Base-by-base conservation (phyloP, 2,113 vertebrate genomes). In the Sitta europaea region DNA sequence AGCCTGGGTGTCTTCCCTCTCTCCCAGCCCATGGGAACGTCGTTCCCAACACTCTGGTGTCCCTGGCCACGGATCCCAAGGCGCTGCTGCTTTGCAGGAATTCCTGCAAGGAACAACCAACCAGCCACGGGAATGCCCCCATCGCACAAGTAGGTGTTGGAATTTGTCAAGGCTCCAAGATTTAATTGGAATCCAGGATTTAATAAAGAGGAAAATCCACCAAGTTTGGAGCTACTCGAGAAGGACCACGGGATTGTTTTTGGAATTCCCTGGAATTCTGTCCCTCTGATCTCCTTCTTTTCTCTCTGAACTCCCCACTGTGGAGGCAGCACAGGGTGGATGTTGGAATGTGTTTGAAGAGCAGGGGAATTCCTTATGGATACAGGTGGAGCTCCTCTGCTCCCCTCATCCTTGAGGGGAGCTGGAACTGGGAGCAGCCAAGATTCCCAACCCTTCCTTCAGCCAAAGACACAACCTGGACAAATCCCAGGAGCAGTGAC, bases 41-140 rank as follows among this genome's bases (percentile, higher is more conserved):
- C n/a, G 3, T 22, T 28, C 65, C 43, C 0, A 42, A 28, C 3
- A 1, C 48, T 0, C 33, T 3, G 19, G 48, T 1, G 75, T 4
- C 50, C 24, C 54, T 10, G 2, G 28, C 11, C 63, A 14, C 5
- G 7, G 54, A 23, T 40, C 47, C 55, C 31, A 0, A 57, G 77
- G 88, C 14, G 11, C 17, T 14, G 21, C 59, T 10, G 55, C 18
- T 57, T 35, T 35, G 35, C 31, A 31, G 68, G 76, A 94, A 90
- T 35, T 51, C 55, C 33, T 7, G 25, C 31, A 6, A 35, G 92
- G 86, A 81, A 50, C 29, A 0, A 72, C 53, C 35, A 74, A 76
- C 14, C 33, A 78, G 63, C 55, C 78, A 57, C 1, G 33, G 84
- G 90, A 90, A 86, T 20, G 89, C n/a, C 36, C 58, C 24, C 50